Evolutionary conservation across 2,113 vertebrate genomes (phyloP).

Genomic region (Saccopteryx leptura): DNA sequence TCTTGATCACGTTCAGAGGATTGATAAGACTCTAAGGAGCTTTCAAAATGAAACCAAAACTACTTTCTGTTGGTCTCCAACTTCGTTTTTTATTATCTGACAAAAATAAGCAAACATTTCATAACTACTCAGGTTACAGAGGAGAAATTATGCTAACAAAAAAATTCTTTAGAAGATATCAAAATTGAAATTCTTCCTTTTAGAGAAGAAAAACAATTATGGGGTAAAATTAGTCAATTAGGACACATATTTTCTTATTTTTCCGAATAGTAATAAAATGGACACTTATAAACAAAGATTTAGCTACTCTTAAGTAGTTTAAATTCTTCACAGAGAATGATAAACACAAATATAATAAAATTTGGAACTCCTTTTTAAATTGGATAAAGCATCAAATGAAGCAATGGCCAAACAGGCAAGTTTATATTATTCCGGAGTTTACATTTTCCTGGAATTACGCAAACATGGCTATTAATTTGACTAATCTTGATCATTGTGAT

Average conservation of each 20-base stretch:
- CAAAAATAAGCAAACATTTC: neutral
- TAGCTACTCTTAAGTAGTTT: neutral
- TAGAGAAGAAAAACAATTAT: neutral
- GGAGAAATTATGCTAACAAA: neutral
- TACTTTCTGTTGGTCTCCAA: constrained; percentile 14
- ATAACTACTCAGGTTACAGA: neutral
- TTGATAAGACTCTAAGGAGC: neutral
- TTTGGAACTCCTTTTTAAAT: neutral
- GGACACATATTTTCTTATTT: neutral
- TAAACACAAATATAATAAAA: neutral
- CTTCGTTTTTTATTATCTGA: neutral
- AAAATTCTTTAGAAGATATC: neutral
- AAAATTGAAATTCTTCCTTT: constrained; percentile 8
- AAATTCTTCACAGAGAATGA: neutral
- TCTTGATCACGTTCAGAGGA: neutral
- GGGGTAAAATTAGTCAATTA: neutral
- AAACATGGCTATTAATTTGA: neutral
- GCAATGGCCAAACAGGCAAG: neutral
- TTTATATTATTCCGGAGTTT: neutral
- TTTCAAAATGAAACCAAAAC: constrained; percentile 39
- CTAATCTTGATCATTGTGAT: neutral
- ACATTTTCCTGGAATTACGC: neutral
- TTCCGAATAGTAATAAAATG: neutral
- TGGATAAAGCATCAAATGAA: neutral
- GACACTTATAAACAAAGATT: neutral